These are phyloP conservation scores for Sinodicranocentrus sp. DNA, from an alignment of 2,888 invertebrate genomes.

Conservation along the genomic window DNA sequence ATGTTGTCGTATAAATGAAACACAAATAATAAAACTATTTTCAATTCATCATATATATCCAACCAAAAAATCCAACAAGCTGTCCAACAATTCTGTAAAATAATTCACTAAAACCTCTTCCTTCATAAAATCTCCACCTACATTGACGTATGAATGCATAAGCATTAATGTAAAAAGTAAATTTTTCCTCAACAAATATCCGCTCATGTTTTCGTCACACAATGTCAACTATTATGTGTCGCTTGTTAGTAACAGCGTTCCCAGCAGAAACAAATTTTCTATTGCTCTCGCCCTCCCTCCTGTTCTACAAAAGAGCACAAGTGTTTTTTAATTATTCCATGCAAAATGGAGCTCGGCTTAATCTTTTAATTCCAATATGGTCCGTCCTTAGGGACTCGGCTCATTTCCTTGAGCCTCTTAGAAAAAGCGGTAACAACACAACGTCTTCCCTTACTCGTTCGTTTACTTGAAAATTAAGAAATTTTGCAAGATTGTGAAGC, in stretches of 20 bases:
- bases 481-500: slow-evolving; percentile 52
- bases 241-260: no score
- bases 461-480: slow-evolving; percentile 55
- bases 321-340: slow-evolving; percentile 58
- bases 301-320: slow-evolving; percentile 17
- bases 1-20: no score
- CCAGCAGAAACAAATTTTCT: neutral
- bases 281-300: no score
- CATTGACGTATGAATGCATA: no score
- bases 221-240: neutral
- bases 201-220: neutral
- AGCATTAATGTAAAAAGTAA: no score
- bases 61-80: no score
- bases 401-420: slow-evolving; percentile 39
- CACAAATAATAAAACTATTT: no score
- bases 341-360: slow-evolving; percentile 41
- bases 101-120: no score
- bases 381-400: slow-evolving; percentile 34
- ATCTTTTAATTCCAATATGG: slow-evolving; percentile 58
- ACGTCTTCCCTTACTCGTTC: slow-evolving; percentile 26
- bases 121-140: no score
- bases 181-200: no score
- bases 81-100: no score
- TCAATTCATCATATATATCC: no score
- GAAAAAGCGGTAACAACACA: slow-evolving; percentile 31